A percentile compares a stretch with the other conserved stretches of the same genome.
Evolutionary conservation across 1,140 invertebrate genomes (phyloP).

Genomic region (Drosophila virilis): DNA sequence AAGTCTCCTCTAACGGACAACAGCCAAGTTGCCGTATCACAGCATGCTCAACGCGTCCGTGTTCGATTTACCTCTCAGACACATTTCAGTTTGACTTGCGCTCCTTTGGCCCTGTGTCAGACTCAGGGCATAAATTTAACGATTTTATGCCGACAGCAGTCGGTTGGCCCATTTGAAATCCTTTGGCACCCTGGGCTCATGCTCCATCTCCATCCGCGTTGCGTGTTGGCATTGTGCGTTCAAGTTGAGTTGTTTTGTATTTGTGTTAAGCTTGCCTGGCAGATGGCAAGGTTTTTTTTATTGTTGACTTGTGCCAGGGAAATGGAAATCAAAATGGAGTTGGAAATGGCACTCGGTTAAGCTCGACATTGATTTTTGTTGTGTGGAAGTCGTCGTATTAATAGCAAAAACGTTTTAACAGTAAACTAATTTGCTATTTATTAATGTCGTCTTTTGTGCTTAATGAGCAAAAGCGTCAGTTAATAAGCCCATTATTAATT

Average conservation of each 20-base stretch:
- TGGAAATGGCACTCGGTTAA: slow-evolving; percentile 15
- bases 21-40: too few relatives aligned
- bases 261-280: slow-evolving; percentile 18
- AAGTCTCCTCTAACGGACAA: too few relatives aligned
- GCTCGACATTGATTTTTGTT: slow-evolving; percentile 60
- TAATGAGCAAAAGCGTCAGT: slow-evolving; percentile 47
- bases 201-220: slow-evolving; percentile 15
- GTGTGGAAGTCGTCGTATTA: slow-evolving; percentile 21
- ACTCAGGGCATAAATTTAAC: slow-evolving; percentile 74
- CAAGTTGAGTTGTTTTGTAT: slow-evolving; percentile 12
- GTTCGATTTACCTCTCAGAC: slow-evolving; percentile 28
- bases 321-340: slow-evolving; percentile 9
- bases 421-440: slow-evolving; percentile 40
- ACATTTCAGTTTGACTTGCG: slow-evolving; percentile 49
- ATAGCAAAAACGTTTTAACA: slow-evolving; percentile 43
- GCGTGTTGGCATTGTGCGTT: slow-evolving; percentile 47
- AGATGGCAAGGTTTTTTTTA: slow-evolving; percentile 51
- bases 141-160: slow-evolving; percentile 69
- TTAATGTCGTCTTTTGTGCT: slow-evolving; percentile 44
- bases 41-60: neutral
- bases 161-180: slow-evolving; percentile 51
- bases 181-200: slow-evolving; percentile 45
- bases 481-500: slow-evolving; percentile 62
- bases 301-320: slow-evolving; percentile 30
- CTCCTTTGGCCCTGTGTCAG: slow-evolving; percentile 3